A percentile compares a stretch with the other conserved stretches of the same genome.
Evolutionary conservation across 2,113 vertebrate genomes (phyloP).

Genomic region (Lepidothrix coronata): DNA sequence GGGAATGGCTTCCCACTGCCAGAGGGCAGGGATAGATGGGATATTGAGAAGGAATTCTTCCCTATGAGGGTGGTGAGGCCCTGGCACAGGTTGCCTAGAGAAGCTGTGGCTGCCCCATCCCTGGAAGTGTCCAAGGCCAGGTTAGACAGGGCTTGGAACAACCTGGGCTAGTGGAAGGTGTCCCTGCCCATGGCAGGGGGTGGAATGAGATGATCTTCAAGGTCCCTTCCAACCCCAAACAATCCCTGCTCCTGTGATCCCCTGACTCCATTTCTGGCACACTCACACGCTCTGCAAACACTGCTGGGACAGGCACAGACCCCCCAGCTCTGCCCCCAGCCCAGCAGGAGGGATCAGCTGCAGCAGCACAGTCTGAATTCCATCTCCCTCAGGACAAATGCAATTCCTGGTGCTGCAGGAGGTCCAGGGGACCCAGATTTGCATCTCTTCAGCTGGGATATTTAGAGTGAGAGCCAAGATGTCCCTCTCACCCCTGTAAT

Average conservation of each 20-base stretch:
- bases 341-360: background rate
- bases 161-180: fast-evolving
- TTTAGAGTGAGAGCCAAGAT: background rate
- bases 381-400: background rate
- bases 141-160: fast-evolving
- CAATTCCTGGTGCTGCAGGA: background rate
- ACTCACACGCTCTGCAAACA: fast-evolving
- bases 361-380: background rate
- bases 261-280: background rate
- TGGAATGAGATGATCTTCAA: background rate
- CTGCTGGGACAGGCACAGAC: background rate
- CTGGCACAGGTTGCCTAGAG: background rate
- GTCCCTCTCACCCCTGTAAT: fast-evolving
- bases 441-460: background rate
- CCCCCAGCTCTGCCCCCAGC: background rate
- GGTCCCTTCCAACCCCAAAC: background rate
- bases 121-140: background rate
- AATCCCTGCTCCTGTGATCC: background rate
- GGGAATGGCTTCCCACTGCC: background rate
- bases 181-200: background rate
- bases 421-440: background rate
- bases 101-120: background rate
- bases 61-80: fast-evolving
- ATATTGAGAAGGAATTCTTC: fast-evolving
- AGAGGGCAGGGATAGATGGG: background rate